These are phyloP conservation scores for Mungos mungo DNA, from an alignment of 2,113 vertebrate genomes.

Conservation along the genomic window DNA sequence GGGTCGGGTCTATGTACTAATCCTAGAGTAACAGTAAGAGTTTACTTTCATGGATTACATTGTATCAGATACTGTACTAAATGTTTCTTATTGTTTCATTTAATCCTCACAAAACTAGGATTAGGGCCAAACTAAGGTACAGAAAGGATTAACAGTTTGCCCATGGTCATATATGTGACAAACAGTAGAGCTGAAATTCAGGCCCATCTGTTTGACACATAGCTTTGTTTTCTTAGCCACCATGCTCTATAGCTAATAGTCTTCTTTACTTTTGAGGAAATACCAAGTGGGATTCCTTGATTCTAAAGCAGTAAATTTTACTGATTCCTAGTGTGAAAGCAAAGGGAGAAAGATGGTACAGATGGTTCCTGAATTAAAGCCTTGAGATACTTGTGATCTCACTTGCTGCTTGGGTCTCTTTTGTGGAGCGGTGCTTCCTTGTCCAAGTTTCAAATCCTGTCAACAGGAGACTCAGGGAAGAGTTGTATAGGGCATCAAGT, in stretches of 20 bases:
- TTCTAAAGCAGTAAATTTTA: background rate
- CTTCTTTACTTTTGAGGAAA: background rate
- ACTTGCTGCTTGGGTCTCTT: background rate
- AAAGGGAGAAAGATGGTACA: background rate
- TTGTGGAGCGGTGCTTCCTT: background rate
- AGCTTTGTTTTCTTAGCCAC: background rate
- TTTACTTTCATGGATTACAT: background rate
- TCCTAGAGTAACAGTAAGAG: background rate
- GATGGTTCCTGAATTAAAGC: background rate
- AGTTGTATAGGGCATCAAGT: background rate
- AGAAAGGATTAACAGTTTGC: background rate
- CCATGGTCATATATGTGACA: background rate
- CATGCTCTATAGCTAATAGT: background rate
- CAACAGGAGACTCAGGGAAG: background rate
- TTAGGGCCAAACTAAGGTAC: background rate
- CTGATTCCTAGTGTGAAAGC: background rate
- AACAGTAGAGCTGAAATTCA: background rate
- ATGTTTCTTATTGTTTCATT: constrained; percentile 28
- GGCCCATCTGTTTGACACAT: background rate
- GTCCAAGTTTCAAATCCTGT: background rate
- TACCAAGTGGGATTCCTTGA: background rate
- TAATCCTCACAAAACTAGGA: background rate
- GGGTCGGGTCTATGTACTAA: background rate
- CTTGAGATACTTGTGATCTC: background rate
- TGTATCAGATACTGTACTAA: background rate